A percentile compares a stretch with the other conserved stretches of the same genome.
Evolutionary conservation across 1,140 invertebrate genomes (phyloP).

Genomic region (Maniola jurtina): DNA sequence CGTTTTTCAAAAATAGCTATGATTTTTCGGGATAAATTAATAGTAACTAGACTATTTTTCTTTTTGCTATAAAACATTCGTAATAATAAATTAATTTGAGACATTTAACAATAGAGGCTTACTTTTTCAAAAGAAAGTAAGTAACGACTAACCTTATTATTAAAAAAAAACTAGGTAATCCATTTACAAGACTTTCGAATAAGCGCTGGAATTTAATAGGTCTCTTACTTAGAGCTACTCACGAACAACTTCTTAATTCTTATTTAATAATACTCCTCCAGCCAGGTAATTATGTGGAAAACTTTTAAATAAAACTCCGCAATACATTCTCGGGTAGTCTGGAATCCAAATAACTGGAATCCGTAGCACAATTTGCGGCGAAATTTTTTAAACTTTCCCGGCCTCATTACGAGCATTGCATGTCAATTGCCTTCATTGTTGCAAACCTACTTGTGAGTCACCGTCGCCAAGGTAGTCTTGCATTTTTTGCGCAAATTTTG

Average conservation of each 20-base stretch:
- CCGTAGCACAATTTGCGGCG: conserved; percentile 21
- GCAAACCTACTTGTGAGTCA: conserved; percentile 12
- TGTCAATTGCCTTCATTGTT: conserved; percentile 27
- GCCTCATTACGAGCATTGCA: conserved; percentile 25
- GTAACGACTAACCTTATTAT: background rate
- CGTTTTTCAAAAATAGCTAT: no score
- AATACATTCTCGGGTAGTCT: conserved; percentile 4
- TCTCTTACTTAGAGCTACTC: background rate
- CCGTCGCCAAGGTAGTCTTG: background rate
- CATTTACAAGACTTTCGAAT: background rate
- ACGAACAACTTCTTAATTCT: background rate
- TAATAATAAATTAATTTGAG: no score
- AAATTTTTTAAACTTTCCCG: conserved; percentile 16
- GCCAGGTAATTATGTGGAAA: conserved; percentile 3
- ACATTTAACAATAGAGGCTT: no score
- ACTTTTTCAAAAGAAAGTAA: no score
- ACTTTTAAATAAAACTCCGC: conserved; percentile 12
- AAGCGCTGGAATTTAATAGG: background rate
- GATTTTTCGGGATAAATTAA: no score
- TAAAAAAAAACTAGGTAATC: background rate
- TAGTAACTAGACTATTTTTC: no score
- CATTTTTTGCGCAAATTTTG: background rate
- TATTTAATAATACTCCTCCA: background rate
- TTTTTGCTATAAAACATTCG: no score
- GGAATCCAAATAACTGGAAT: conserved; percentile 15